Conservation (phyloP, 2,888 invertebrate genomes). For the Tetheella fluctuosa region DNA sequence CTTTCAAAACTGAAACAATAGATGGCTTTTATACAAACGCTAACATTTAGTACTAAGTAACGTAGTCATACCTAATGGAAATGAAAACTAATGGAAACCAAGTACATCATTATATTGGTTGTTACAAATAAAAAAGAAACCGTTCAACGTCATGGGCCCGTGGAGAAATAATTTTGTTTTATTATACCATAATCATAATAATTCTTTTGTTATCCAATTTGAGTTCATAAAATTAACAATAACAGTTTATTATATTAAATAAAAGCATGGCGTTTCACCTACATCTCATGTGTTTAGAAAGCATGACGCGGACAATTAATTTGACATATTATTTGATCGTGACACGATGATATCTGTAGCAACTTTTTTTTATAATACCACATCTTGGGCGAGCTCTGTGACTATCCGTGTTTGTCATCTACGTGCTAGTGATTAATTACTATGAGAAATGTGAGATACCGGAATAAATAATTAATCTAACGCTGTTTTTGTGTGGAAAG, state of each 20-base stretch:
- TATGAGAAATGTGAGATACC: neutral
- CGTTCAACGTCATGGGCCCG: neutral
- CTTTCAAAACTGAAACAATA: neutral
- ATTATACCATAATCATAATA: slow-evolving; percentile 26
- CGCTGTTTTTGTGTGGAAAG: slow-evolving; percentile 1
- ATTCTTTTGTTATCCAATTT: slow-evolving; percentile 46
- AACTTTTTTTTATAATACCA: slow-evolving; percentile 27
- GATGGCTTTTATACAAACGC: too few relatives aligned
- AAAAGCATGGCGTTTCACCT: slow-evolving; percentile 35
- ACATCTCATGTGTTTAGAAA: slow-evolving; percentile 52
- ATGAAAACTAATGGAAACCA: neutral
- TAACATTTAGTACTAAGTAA: too few relatives aligned
- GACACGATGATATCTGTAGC: slow-evolving; percentile 39
- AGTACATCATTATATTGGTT: neutral
- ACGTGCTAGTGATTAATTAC: neutral
- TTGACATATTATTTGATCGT: slow-evolving; percentile 51
- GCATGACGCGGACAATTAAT: slow-evolving; percentile 63
- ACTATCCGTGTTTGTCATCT: slow-evolving; percentile 31
- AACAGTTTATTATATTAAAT: slow-evolving; percentile 16
- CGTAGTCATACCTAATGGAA: too few relatives aligned
- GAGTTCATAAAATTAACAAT: slow-evolving; percentile 43
- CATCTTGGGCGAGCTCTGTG: slow-evolving; percentile 26
- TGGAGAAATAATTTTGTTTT: slow-evolving; percentile 15
- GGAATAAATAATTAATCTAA: neutral
- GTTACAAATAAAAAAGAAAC: neutral